Evolutionary conservation across 2,797 vertebrate genomes (phyloP), one percentile per base, ranked within the genome.

Genomic region (Microcaecilia unicolor): DNA sequence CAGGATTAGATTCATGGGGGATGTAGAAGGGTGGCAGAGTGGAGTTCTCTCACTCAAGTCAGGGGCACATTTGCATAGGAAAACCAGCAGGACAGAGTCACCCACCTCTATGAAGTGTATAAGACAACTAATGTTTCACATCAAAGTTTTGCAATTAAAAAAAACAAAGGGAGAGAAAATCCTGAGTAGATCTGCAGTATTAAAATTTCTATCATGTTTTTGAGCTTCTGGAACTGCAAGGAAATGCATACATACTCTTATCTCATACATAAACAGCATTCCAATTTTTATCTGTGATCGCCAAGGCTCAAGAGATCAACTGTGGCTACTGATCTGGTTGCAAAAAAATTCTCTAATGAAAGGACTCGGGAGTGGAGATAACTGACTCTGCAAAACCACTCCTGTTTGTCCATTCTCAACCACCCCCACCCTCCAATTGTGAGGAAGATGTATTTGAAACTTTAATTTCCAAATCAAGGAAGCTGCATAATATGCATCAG

Each of bases 291-390:
- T 14, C 10, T 23, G 34, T 33, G 34, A 50, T 44, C 31, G 32
- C 14, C n/a, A n/a, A 8, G 39, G 32, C 43, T 58, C 39, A 31
- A 18, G 24, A 22, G 47, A 53, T 41, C 40, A 53, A 31, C 24
- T 22, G 15, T 28, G 45, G 30, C 22, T 48, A 15, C 47, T 41
- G 55, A 31, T 7, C 10, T 15, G 32, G n/a, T 15, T 60, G 47
- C 20, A 15, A 35, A 27, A 48, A 61, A 55, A 50, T 32, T 22
- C 27, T 44, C 31, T 37, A 25, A 26, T 22, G 50, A 37, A 39
- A 33, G 42, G 27, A 28, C 17, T 13, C 22, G 13, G 8, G 34
- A 31, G 13, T 3, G 48, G 28, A 24, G 2, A 22, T 20, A 42
- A 25, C 29, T 29, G 25, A 30, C 34, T 1, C 5, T 24, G 27